Base-by-base conservation (phyloP, 2,113 vertebrate genomes). In the Caranx melampygus region DNA sequence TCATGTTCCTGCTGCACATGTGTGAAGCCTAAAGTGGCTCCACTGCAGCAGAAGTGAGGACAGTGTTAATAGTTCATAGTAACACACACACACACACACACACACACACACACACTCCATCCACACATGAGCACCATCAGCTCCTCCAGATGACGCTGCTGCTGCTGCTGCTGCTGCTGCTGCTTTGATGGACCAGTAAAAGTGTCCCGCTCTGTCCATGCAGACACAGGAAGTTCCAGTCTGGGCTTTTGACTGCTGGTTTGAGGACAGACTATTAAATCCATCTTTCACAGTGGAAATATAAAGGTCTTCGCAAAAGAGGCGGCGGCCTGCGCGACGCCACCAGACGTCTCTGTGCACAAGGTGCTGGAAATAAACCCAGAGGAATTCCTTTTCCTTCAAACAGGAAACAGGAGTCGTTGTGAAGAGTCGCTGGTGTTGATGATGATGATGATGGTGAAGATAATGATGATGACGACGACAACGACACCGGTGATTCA, bases 171-270 rank as follows among this genome's bases (percentile, higher is more conserved):
- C 26, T 26, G 26, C 26, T 26, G 26, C 26, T 26, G 75, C 16
- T 5, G 2, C 64, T 76, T 60, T 81, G 74, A 78, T 71, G 75
- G 72, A 84, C 83, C 72, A 82, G 75, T 84, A 84, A 87, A 90
- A 81, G 72, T 69, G 73, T 88, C 81, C 68, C 61, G 37, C 51
- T 82, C 63, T 54, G 79, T 37, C 74, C 81, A 80, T 11, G 61
- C 87, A 85, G 87, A 88, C 86, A 62, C 86, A 85, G 86, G 89
- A 88, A 84, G 86, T 85, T 83, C 79, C 82, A 73, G 86, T 87
- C 86, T 90, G 82, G 73, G 64, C 51, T 65, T 69, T 69, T 70
- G 68, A 78, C 69, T 88, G 34, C 62, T 78, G 71, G 74, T 57
- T 73, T 74, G 74, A 85, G 79, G 87, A 87, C 70, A 76, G 61